A percentile compares a stretch with the other conserved stretches of the same genome.
phyloP scores from a whole-genome alignment of 2,888 invertebrate species.

The Orthosia gothica region DNA sequence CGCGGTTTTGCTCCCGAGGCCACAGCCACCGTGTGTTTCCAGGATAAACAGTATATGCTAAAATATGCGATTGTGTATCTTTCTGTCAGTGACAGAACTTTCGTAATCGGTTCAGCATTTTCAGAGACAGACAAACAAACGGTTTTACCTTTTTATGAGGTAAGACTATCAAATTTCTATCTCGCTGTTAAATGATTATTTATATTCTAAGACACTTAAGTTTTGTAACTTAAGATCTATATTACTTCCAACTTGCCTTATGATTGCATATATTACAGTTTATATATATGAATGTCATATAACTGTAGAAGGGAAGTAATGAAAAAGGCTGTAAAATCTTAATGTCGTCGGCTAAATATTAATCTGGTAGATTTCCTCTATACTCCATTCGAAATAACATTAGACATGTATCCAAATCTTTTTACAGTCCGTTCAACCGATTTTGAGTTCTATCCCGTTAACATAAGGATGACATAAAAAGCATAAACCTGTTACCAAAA shows the following conservation, averaged over 20 bases:
- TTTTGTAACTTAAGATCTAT: neutral
- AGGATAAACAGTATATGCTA: neutral
- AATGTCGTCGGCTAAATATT: slow-evolving; percentile 29
- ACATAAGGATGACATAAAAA: no score
- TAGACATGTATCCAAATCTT: no score
- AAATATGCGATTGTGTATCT: neutral
- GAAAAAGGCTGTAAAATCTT: slow-evolving; percentile 30
- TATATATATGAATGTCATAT: slow-evolving; percentile 27
- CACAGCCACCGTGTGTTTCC: neutral
- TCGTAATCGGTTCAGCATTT: neutral
- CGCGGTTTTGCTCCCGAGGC: neutral
- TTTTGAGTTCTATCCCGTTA: no score
- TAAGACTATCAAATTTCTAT: neutral
- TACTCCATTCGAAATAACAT: no score
- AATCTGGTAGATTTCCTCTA: slow-evolving; percentile 14
- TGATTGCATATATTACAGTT: slow-evolving; percentile 32
- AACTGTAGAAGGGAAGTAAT: slow-evolving; percentile 45
- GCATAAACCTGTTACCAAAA: no score
- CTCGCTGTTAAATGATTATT: slow-evolving; percentile 5
- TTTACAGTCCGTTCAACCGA: no score
- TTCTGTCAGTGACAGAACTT: neutral
- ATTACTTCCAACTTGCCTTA: slow-evolving; percentile 23
- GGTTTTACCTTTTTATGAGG: neutral
- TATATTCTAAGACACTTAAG: slow-evolving; percentile 13
- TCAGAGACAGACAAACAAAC: neutral